Base-by-base conservation (phyloP, 2,113 vertebrate species). In the Pelmatolapia mariae region DNA sequence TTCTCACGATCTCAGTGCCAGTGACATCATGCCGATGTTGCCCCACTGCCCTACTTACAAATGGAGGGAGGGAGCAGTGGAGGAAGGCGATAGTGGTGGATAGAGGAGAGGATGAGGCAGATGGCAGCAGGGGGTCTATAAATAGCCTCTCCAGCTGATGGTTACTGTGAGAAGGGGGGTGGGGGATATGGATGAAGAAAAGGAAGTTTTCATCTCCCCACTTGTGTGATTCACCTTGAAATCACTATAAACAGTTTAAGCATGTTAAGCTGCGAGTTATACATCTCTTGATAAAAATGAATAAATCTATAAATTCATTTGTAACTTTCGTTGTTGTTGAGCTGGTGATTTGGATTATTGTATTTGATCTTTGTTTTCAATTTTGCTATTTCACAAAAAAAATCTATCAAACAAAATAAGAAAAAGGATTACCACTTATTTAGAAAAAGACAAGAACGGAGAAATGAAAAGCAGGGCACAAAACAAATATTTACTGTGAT, bases 41-140 rank as follows among this genome's bases (percentile, higher is more conserved):
- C 85, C 89, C 96, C 93, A 96, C 94, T 97, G 95, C 95, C 96
- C 96, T 96, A 97, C 95, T 97, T 97, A 94, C 89, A 87, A 92
- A 88, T 10, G 11, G 29, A 89, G 90, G 85, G 90, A 94, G 94
- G 63, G 91, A 92, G 91, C 66, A 24, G 83, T 86, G 90, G 87
- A 93, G 86, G 89, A 93, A 92, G 86, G 90, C 92, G 89, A 92
- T 59, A 78, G 92, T 71, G 91, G 86, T 92, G 82, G 89, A 94
- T 92, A 93, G 89, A 92, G 89, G 86, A 92, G 89, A 92, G 92
- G 91, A 93, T 95, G 92, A 92, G 91, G 94, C 92, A 94, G 87
- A 96, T 92, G 91, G 94, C 90, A 92, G 92, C 86, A 93, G 88
- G 78, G 81, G 85, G 81, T 84, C 93, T 96, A 97, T 95, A 95